A percentile compares a stretch with the other conserved stretches of the same genome.
These are phyloP conservation scores for Psettodes erumei DNA, from an alignment of 2,113 vertebrate genomes.

Conservation along the genomic window DNA sequence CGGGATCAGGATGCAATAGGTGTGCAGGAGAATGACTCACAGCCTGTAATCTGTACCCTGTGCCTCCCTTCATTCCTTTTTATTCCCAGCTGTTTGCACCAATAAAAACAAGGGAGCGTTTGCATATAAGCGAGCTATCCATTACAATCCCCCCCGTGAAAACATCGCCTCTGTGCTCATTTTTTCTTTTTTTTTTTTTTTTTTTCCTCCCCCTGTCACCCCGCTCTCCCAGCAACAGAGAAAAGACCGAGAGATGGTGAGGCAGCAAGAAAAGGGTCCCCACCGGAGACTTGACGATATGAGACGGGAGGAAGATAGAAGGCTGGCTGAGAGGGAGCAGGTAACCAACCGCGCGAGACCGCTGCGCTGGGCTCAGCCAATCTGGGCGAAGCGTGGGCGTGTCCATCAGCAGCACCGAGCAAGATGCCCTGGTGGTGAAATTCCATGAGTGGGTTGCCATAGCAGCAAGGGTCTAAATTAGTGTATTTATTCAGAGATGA, in stretches of 20 bases:
- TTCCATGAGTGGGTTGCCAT: conserved; percentile 85
- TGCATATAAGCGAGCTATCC: conserved; percentile 31
- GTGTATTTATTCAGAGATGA: conserved; percentile 81
- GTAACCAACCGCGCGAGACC: conserved; percentile 80
- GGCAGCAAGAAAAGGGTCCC: conserved; percentile 93
- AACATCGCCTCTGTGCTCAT: conserved; percentile 55
- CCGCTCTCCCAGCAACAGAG: conserved; percentile 89
- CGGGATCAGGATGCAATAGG: conserved; percentile 35
- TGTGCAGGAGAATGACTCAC: conserved; percentile 51
- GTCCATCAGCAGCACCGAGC: conserved; percentile 55
- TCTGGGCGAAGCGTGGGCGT: conserved; percentile 64
- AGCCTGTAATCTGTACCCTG: conserved; percentile 31
- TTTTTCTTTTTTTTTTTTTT: conserved; percentile 59
- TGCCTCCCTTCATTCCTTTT: conserved; percentile 7
- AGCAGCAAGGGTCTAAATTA: conserved; percentile 84
- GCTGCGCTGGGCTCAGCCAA: conserved; percentile 57
- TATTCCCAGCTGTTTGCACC: conserved; percentile 21
- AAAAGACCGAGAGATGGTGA: conserved; percentile 90
- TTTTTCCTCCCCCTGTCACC: conserved; percentile 63
- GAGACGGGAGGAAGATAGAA: conserved; percentile 90
- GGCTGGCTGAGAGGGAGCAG: conserved; percentile 93
- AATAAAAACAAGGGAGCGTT: conserved; percentile 26
- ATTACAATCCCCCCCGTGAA: conserved; percentile 41
- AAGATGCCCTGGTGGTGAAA: conserved; percentile 80
- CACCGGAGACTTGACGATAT: conserved; percentile 90